Base-by-base conservation (phyloP, 2,888 invertebrate species). In the Nomada fucata region DNA sequence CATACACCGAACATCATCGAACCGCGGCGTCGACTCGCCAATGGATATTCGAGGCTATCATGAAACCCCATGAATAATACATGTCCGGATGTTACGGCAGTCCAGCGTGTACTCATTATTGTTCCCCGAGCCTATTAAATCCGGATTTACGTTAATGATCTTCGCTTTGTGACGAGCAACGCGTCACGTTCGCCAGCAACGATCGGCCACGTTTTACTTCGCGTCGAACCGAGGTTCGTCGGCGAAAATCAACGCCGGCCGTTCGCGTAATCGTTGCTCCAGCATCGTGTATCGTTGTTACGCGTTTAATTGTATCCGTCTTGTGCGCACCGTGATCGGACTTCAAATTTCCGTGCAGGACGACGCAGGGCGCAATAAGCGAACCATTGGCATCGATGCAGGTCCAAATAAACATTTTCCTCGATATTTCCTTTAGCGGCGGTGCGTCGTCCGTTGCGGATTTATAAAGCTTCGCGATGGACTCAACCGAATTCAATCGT, bases 71-170 rank as follows among this genome's bases (percentile, higher is more conserved):
- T 78, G 78, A 86, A 86, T 86, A 73, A 86, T 81, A 23, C 52
- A 86, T 76, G 29, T 20, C 23, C 47, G 2, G 36, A 13, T 29
- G 67, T 70, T 36, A 73, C 76, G 67, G 60, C 53, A n/a, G 36
- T 59, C 36, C 53, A 50, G 65, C 72, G 47, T 67, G 44, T 64
- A 83, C 81, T 73, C 75, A 79, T 89, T 82, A 86, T 82, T 83
- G 77, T 63, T 76, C 71, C 76, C 79, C 72, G 67, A 64, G 76
- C 80, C 76, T 80, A 84, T 87, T 89, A 86, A 84, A 82, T 86
- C 76, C 73, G 78, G 76, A 83, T 87, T 88, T 83, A 71, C 79
- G 79, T 52, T 73, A 80, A 86, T 82, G 59, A 53, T 36, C 64
- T n/a, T 10, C 65, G 76, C 70, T 84, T 72, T 76, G 80, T 71